Percentiles rank a stretch among this genome's conserved stretches.
These are phyloP conservation scores for Napeogenes sylphis DNA, from an alignment of 2,888 invertebrate genomes.

Conservation along the genomic window DNA sequence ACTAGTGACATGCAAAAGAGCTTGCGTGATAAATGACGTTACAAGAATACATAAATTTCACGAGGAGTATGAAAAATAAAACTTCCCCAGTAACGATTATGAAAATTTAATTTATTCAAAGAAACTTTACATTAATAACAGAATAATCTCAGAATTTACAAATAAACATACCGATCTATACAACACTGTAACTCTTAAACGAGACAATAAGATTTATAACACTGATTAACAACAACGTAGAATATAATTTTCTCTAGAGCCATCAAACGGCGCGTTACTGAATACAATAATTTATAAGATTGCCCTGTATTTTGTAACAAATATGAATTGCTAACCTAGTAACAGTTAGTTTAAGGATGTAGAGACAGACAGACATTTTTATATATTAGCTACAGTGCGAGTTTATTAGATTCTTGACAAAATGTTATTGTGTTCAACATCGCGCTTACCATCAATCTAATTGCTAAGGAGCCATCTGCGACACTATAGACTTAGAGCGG, in stretches of 20 bases:
- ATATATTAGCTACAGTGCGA: constrained; percentile 6
- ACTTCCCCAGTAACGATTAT: constrained; percentile 70
- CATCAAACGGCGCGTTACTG: constrained; percentile 58
- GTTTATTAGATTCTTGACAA: background rate
- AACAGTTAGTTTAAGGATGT: constrained; percentile 10
- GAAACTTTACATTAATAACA: constrained; percentile 75
- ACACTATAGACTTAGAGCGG: constrained; percentile 70
- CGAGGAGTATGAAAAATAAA: constrained; percentile 38
- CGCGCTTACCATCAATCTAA: constrained; percentile 59
- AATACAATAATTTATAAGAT: constrained; percentile 48
- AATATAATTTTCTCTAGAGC: constrained; percentile 66
- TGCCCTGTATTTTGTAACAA: constrained; percentile 26
- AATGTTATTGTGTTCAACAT: constrained; percentile 54
- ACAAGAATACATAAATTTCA: background rate
- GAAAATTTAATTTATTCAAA: constrained; percentile 76
- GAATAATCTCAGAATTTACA: constrained; percentile 74
- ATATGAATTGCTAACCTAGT: constrained; percentile 15
- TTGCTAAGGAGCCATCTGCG: constrained; percentile 68
- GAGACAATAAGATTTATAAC: constrained; percentile 75
- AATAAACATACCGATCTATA: constrained; percentile 75
- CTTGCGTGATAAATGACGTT: constrained; percentile 8
- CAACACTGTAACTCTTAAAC: constrained; percentile 71
- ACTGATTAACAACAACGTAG: constrained; percentile 76
- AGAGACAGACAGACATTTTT: constrained; percentile 3
- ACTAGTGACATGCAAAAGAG: constrained; percentile 8